phyloP scores from a whole-genome alignment of 2,797 vertebrate species.

The Caiman crocodilus region DNA sequence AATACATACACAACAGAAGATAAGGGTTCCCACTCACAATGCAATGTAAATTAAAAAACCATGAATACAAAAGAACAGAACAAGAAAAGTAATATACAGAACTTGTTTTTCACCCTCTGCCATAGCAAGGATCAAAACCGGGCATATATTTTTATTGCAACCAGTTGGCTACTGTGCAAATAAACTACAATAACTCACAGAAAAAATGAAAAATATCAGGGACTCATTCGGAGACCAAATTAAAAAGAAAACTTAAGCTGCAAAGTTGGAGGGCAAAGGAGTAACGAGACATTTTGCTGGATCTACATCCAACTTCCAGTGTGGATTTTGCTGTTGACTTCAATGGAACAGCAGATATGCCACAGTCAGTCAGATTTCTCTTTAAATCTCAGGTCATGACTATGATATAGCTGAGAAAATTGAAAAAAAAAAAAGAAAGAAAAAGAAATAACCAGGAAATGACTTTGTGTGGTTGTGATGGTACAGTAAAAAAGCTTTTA shows the following conservation, averaged over 20 bases:
- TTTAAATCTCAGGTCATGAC: constrained; percentile 57
- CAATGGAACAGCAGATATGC: constrained; percentile 21
- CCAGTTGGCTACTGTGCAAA: constrained; percentile 46
- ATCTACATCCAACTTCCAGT: background rate
- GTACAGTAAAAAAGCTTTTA: constrained; percentile 63
- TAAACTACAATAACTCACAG: constrained; percentile 45
- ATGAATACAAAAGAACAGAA: constrained; percentile 67
- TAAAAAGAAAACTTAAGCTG: constrained; percentile 1
- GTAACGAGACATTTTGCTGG: background rate
- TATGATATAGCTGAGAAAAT: constrained; percentile 9
- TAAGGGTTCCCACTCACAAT: constrained; percentile 72
- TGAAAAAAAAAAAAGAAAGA: background rate
- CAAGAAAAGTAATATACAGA: constrained; percentile 70
- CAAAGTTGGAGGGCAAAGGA: background rate
- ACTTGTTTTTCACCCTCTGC: constrained; percentile 58
- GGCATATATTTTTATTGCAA: constrained; percentile 66
- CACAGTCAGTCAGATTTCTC: constrained; percentile 46
- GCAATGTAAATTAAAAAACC: constrained; percentile 70
- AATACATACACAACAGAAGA: constrained; percentile 57
- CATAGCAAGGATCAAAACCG: constrained; percentile 64
- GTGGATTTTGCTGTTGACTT: constrained; percentile 35
- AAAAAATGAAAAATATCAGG: constrained; percentile 42
- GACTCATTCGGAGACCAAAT: constrained; percentile 7
- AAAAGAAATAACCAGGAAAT: background rate
- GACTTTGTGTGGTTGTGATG: constrained; percentile 62